A percentile compares a stretch with the other conserved stretches of the same genome.
Conservation (phyloP, 1,140 invertebrate genomes). For the Maconellicoccus hirsutus region DNA sequence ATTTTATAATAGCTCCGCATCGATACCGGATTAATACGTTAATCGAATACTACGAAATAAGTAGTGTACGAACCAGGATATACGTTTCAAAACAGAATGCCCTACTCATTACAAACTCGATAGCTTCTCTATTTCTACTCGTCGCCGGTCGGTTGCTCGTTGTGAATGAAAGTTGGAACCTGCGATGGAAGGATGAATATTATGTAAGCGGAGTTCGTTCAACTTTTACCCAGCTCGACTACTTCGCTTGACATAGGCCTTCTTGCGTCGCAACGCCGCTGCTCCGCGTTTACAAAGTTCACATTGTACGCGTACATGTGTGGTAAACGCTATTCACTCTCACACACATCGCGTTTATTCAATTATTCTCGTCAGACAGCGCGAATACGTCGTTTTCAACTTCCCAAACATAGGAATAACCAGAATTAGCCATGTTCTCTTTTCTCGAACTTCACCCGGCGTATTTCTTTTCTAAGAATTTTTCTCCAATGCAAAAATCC, state of each 20-base stretch:
- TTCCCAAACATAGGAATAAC: constrained; percentile 8
- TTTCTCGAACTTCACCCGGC: neutral
- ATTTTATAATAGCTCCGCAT: no score
- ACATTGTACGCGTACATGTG: neutral
- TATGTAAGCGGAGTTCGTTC: constrained; percentile 19
- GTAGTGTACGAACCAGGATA: constrained; percentile 17
- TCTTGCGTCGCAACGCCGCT: neutral
- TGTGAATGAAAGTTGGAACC: constrained; percentile 20
- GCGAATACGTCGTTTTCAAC: neutral
- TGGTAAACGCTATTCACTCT: neutral
- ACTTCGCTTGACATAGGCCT: constrained; percentile 16
- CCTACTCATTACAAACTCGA: constrained; percentile 14
- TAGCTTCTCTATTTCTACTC: constrained; percentile 16
- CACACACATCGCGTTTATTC: constrained; percentile 1
- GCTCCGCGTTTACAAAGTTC: constrained; percentile 17
- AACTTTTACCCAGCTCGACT: constrained; percentile 18
- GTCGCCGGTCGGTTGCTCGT: neutral
- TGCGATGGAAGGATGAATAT: constrained; percentile 16
- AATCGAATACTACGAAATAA: neutral
- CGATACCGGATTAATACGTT: no score
- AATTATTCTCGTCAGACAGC: neutral
- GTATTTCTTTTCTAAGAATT: neutral
- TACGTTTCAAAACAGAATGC: constrained; percentile 3
- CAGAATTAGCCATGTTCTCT: neutral
- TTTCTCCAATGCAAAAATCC: neutral